Base-by-base conservation (phyloP, 2,797 vertebrate genomes). In the Syngnathus rostellatus region DNA sequence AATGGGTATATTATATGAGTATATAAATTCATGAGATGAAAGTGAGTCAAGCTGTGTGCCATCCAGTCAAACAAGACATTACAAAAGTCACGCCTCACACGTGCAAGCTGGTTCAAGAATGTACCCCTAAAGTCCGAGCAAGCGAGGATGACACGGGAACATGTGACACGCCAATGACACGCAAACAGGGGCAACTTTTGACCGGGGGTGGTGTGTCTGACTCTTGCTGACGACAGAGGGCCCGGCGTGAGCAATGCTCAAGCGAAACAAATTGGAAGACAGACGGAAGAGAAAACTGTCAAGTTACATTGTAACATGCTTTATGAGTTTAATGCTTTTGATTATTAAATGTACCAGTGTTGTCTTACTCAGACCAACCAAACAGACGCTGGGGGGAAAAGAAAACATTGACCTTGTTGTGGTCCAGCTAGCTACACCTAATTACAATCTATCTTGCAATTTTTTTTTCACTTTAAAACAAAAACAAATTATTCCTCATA, bases 201-300 rank as follows among this genome's bases (percentile, higher is more conserved):
- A 31, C 31, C 3, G 31, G 65, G 60, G 57, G 19, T 4, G 31
- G 31, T 31, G 31, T 31, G 31, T 31, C 31, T 45, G 72, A 48
- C 37, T 57, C 38, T 67, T n/a, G 19, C 11, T 61, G 21, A 37
- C 51, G 7, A 68, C 25, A 25, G 69, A 19, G 65, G 51, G 50
- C 8, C 57, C 0, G 12, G 66, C 31, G 41, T 65, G 39, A 73
- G 59, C 53, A 67, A 77, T 77, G 67, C 72, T 25, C 71, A 10
- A 1, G 50, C 57, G 31, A 31, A 31, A 31, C 73, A 17, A 62
- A 64, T 38, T 72, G 65, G 71, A 83, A 78, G 41, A 19, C 19
- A 16, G 21, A 53, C 23, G 51, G 21, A 53, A 21, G 43, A 73
- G 50, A 79, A 75, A 83, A 69, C 68, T 78, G 58, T 65, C 17